A percentile compares a stretch with the other conserved stretches of the same genome.
Conservation (phyloP, 2,888 invertebrate species). For the Drosophila crucigera region DNA sequence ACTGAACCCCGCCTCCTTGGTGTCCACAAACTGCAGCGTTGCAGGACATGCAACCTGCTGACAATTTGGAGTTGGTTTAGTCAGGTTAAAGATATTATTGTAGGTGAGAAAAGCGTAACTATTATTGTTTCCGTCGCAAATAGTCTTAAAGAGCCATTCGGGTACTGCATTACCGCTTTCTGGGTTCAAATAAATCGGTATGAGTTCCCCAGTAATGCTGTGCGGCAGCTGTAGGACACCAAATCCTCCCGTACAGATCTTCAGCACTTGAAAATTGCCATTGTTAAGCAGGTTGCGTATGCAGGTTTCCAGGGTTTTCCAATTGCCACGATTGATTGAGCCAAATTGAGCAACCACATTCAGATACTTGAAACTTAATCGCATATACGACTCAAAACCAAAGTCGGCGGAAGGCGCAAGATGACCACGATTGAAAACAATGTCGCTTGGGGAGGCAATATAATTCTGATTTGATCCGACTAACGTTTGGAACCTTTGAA, state of each 20-base stretch:
- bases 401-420: slow-evolving; percentile 86
- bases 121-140: slow-evolving; percentile 7
- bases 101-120: slow-evolving; percentile 46
- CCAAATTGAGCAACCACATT: slow-evolving; percentile 86
- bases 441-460: not conserved
- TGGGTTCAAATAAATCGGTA: slow-evolving; percentile 32
- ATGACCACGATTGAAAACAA: slow-evolving; percentile 85
- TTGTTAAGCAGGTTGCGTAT: slow-evolving; percentile 58
- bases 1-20: slow-evolving; percentile 19
- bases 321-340: slow-evolving; percentile 87
- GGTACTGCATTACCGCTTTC: slow-evolving; percentile 41
- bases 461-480: slow-evolving; percentile 40
- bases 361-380: slow-evolving; percentile 85
- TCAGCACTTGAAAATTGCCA: not conserved
- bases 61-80: slow-evolving; percentile 22
- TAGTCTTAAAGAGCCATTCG: slow-evolving; percentile 57
- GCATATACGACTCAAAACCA: slow-evolving; percentile 85
- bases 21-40: not conserved
- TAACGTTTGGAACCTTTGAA: slow-evolving; percentile 41
- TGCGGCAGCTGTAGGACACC: slow-evolving; percentile 35
- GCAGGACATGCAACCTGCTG: slow-evolving; percentile 11
- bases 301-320: slow-evolving; percentile 86
- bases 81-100: slow-evolving; percentile 36
- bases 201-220: not conserved
- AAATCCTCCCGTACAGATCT: slow-evolving; percentile 53